Evolutionary conservation across 2,113 vertebrate genomes (phyloP).

Genomic region (Pedionomus torquatus): DNA sequence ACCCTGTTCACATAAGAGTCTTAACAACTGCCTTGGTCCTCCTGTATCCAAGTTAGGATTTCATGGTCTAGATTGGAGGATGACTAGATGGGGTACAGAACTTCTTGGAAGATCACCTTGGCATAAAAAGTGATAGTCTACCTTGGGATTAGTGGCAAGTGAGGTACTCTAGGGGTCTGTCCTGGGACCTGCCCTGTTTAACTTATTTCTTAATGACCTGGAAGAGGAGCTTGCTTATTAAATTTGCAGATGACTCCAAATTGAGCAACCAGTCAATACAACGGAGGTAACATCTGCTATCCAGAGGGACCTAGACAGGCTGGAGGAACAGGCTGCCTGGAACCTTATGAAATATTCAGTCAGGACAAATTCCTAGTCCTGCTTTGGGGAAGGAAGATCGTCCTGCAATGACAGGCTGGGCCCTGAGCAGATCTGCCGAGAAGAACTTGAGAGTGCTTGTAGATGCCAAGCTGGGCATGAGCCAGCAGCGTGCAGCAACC

Average conservation of each 20-base stretch:
- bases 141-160: background rate
- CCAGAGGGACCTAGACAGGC: background rate
- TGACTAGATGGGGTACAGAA: background rate
- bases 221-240: background rate
- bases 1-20: background rate
- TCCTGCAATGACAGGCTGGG: background rate
- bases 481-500: background rate
- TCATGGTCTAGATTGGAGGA: background rate
- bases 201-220: background rate
- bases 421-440: background rate
- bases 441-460: background rate
- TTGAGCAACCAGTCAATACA: background rate
- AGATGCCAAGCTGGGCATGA: background rate
- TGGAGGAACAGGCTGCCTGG: background rate
- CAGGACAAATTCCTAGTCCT: background rate
- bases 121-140: background rate
- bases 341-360: background rate
- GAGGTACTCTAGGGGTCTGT: background rate
- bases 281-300: background rate
- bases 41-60: background rate
- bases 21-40: background rate
- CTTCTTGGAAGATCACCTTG: accelerated
- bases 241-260: background rate
- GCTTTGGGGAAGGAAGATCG: background rate
- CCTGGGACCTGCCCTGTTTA: background rate